Percentiles rank a stretch among this genome's conserved stretches.
Evolutionary conservation across 2,888 invertebrate species (phyloP).

Genomic region (Minunthozetes semirufus): DNA sequence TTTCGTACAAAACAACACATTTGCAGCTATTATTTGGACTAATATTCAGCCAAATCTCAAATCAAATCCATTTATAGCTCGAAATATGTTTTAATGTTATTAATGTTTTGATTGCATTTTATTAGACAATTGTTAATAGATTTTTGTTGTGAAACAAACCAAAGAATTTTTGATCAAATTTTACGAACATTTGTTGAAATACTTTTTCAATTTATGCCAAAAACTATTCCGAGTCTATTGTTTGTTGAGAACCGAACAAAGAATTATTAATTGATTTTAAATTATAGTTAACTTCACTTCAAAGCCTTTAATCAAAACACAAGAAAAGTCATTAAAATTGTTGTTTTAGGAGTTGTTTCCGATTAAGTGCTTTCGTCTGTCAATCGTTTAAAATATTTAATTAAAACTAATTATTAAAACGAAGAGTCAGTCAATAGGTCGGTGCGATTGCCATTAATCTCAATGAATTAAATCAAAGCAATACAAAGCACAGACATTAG

Average conservation of each 20-base stretch:
- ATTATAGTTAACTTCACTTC: neutral
- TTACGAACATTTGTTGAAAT: neutral
- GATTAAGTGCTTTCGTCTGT: no score
- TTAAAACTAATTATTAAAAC: no score
- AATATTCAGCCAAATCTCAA: neutral
- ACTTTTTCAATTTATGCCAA: neutral
- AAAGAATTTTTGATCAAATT: neutral
- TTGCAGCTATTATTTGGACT: neutral
- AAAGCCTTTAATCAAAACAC: no score
- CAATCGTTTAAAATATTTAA: no score
- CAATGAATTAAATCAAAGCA: neutral
- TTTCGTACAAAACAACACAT: neutral
- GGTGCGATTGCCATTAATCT: neutral
- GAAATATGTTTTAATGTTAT: no score
- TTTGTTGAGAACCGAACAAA: neutral
- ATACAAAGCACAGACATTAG: neutral
- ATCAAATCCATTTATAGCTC: no score
- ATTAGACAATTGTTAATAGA: no score
- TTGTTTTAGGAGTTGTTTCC: no score
- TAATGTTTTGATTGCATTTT: no score
- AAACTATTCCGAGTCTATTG: neutral
- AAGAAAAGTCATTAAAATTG: no score
- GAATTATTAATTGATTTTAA: neutral
- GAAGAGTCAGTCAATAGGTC: neutral
- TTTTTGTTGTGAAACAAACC: no score